These are phyloP conservation scores for Varanus komodoensis DNA, from an alignment of 2,113 vertebrate species.

Conservation along the genomic window DNA sequence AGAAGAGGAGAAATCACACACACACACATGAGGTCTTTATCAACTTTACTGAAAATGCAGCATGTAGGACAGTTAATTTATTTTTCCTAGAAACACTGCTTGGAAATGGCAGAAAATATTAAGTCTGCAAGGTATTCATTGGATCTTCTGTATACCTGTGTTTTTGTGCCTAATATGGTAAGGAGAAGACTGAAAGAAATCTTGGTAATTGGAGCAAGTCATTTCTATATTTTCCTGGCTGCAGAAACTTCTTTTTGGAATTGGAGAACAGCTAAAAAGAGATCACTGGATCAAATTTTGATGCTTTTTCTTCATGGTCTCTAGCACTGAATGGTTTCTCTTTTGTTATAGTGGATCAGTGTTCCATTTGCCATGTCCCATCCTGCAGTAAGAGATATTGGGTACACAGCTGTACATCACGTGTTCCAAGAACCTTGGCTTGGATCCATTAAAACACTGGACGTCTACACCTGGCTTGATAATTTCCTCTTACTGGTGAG, in stretches of 20 bases:
- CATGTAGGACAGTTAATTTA: not conserved
- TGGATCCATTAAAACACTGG: slow-evolving; percentile 83
- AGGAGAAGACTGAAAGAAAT: not conserved
- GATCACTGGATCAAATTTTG: not conserved
- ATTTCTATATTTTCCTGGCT: not conserved
- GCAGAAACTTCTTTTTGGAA: slow-evolving; percentile 11
- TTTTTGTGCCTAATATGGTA: not conserved
- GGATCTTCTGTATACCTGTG: not conserved
- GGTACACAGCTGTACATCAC: slow-evolving; percentile 82
- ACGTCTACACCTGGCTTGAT: slow-evolving; percentile 91
- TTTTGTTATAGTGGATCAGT: slow-evolving; percentile 91
- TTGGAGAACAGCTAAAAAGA: slow-evolving; percentile 26
- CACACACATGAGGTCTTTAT: not conserved
- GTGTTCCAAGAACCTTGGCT: slow-evolving; percentile 93
- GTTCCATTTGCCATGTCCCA: slow-evolving; percentile 93
- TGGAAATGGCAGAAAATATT: not conserved
- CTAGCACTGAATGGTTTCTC: slow-evolving; percentile 35
- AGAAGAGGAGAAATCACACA: not conserved
- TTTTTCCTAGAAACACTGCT: not conserved
- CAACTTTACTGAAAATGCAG: not conserved
- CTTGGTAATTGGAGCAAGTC: not conserved
- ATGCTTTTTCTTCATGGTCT: not conserved
- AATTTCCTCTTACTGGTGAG: slow-evolving; percentile 90
- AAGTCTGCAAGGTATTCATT: not conserved
- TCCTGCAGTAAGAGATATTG: slow-evolving; percentile 91